These are phyloP conservation scores for Vanacampus margaritifer DNA, from an alignment of 2,113 vertebrate species.

Conservation along the genomic window DNA sequence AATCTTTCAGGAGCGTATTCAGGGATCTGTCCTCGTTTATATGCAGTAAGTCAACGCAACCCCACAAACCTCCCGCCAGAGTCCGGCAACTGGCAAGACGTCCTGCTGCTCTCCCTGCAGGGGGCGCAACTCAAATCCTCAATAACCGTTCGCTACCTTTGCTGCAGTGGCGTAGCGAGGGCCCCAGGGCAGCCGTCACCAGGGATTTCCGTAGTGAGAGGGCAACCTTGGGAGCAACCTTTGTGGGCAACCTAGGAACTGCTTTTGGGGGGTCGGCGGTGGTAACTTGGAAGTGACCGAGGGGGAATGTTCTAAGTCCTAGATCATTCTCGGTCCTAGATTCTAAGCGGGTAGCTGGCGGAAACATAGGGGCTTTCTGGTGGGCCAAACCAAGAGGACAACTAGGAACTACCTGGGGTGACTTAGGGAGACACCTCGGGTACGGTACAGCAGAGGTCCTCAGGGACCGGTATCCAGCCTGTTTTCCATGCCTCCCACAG, in stretches of 20 bases:
- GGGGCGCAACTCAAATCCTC: slow-evolving; percentile 55
- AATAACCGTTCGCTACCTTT: slow-evolving; percentile 73
- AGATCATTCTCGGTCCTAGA: too few relatives aligned
- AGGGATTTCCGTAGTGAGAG: neutral
- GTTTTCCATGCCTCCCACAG: too few relatives aligned
- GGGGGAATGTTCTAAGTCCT: too few relatives aligned
- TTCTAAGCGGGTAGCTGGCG: too few relatives aligned
- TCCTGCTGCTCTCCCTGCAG: slow-evolving; percentile 10
- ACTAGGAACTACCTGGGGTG: too few relatives aligned
- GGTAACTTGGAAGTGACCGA: neutral
- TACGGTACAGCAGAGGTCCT: too few relatives aligned
- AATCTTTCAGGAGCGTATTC: slow-evolving; percentile 32
- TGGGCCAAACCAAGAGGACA: too few relatives aligned
- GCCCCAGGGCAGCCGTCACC: neutral
- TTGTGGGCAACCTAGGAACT: neutral
- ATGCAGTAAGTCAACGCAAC: slow-evolving; percentile 70
- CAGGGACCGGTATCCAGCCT: too few relatives aligned
- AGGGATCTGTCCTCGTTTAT: slow-evolving; percentile 68
- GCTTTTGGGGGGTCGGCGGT: neutral
- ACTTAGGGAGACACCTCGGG: too few relatives aligned
- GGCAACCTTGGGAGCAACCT: neutral
- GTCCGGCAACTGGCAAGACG: neutral
- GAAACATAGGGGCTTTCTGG: too few relatives aligned
- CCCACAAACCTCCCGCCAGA: slow-evolving; percentile 41
- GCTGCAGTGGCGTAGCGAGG: slow-evolving; percentile 19